Conservation (phyloP, 2,888 invertebrate genomes). For the Idaea straminata region DNA sequence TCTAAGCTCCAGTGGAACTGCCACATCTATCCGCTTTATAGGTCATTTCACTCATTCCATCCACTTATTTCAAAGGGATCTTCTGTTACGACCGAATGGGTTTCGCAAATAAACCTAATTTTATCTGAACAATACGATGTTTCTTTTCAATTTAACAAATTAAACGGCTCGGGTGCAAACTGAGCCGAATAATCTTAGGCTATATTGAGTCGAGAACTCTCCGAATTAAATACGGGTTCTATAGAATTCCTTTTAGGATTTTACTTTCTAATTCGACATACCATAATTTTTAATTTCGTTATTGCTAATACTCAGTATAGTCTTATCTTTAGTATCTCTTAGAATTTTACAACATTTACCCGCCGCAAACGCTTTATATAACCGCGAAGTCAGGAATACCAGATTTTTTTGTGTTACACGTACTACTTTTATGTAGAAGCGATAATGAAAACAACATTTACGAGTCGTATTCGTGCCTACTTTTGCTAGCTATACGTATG, state of each 20-base stretch:
- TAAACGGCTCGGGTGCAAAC: slow-evolving; percentile 50
- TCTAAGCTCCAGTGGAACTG: slow-evolving; percentile 55
- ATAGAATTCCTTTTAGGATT: neutral
- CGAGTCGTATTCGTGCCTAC: neutral
- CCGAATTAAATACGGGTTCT: slow-evolving; percentile 13
- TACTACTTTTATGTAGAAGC: neutral
- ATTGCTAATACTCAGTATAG: neutral
- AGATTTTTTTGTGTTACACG: neutral
- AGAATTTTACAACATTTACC: neutral
- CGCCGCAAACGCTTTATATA: neutral
- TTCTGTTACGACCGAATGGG: slow-evolving; percentile 68
- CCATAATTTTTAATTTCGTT: neutral
- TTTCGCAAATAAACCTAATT: slow-evolving; percentile 75
- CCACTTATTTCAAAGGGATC: slow-evolving; percentile 74
- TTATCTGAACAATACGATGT: slow-evolving; percentile 68
- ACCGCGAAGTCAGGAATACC: neutral
- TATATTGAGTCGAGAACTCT: slow-evolving; percentile 26
- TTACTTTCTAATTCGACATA: neutral
- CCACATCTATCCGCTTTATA: slow-evolving; percentile 70
- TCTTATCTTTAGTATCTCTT: neutral
- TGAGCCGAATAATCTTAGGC: slow-evolving; percentile 37
- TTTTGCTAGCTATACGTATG: neutral
- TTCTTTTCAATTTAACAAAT: slow-evolving; percentile 78
- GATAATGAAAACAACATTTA: neutral
- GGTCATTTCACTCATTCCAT: slow-evolving; percentile 73